Evolutionary conservation across 1,140 invertebrate species (phyloP).

Genomic region (Nymphalis io): DNA sequence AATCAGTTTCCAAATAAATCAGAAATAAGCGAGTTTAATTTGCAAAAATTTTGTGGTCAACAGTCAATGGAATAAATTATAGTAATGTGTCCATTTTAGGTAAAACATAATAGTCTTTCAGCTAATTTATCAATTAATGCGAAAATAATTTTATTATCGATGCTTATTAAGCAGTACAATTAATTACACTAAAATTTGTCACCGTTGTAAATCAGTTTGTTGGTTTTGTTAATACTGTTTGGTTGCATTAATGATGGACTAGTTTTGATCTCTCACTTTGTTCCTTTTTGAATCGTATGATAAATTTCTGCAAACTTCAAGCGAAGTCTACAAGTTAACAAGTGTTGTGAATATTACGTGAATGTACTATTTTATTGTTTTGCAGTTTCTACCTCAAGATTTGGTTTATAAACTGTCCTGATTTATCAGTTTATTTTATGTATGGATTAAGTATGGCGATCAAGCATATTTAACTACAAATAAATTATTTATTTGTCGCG

Average conservation of each 20-base stretch:
- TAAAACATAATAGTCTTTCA: slow-evolving; percentile 32
- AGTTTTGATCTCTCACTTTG: neutral
- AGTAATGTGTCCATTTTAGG: slow-evolving; percentile 33
- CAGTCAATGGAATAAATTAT: slow-evolving; percentile 30
- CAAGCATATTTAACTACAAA: no score
- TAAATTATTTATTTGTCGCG: no score
- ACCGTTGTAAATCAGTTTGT: slow-evolving; percentile 34
- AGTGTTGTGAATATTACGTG: no score
- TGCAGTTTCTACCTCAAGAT: no score
- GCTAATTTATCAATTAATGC: slow-evolving; percentile 32
- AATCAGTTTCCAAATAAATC: slow-evolving; percentile 29
- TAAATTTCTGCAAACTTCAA: neutral
- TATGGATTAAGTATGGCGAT: no score
- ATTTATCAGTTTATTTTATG: no score
- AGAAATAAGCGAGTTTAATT: slow-evolving; percentile 10
- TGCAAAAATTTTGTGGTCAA: slow-evolving; percentile 33
- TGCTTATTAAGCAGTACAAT: slow-evolving; percentile 33
- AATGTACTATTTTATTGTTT: no score
- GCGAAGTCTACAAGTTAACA: no score
- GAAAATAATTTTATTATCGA: slow-evolving; percentile 31
- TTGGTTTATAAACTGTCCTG: no score
- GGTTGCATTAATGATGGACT: slow-evolving; percentile 26
- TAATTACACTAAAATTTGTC: slow-evolving; percentile 35
- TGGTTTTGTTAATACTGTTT: slow-evolving; percentile 36
- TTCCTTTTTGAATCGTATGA: neutral